Conservation (phyloP, 2,888 invertebrate species). For the Oxyscelio sp. region DNA sequence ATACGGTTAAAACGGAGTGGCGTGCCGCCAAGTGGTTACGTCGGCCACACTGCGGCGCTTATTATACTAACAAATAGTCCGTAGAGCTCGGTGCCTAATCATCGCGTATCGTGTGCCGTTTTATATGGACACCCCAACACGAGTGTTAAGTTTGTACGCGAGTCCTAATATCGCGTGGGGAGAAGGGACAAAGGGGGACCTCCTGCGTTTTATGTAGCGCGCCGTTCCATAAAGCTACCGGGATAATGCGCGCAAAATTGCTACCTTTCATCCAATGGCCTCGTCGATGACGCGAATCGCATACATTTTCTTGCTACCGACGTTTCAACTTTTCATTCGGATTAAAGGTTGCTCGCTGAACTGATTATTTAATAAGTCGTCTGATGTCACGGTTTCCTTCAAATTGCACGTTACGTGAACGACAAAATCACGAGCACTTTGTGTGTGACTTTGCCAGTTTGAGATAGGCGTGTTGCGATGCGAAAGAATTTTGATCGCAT, state of each 20-base stretch:
- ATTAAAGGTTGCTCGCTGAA: slow-evolving; percentile 57
- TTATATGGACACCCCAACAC: slow-evolving; percentile 52
- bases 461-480: slow-evolving; percentile 32
- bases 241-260: slow-evolving; percentile 73
- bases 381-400: slow-evolving; percentile 61
- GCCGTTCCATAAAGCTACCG: slow-evolving; percentile 54
- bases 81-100: slow-evolving; percentile 87
- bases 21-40: slow-evolving; percentile 88
- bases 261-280: slow-evolving; percentile 64
- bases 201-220: slow-evolving; percentile 26
- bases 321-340: slow-evolving; percentile 53
- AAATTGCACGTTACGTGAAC: slow-evolving; percentile 64
- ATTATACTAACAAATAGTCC: slow-evolving; percentile 89
- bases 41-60: slow-evolving; percentile 87
- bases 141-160: slow-evolving; percentile 43
- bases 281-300: slow-evolving; percentile 66
- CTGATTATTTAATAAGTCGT: slow-evolving; percentile 70
- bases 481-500: slow-evolving; percentile 49
- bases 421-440: slow-evolving; percentile 57
- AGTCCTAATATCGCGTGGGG: slow-evolving; percentile 39
- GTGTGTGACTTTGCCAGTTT: slow-evolving; percentile 16
- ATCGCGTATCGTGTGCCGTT: slow-evolving; percentile 86
- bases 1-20: slow-evolving; percentile 87
- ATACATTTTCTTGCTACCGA: slow-evolving; percentile 40
- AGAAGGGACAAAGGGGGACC: slow-evolving; percentile 45